Conservation (phyloP, 2,888 invertebrate species). For the Elmis aenea region DNA sequence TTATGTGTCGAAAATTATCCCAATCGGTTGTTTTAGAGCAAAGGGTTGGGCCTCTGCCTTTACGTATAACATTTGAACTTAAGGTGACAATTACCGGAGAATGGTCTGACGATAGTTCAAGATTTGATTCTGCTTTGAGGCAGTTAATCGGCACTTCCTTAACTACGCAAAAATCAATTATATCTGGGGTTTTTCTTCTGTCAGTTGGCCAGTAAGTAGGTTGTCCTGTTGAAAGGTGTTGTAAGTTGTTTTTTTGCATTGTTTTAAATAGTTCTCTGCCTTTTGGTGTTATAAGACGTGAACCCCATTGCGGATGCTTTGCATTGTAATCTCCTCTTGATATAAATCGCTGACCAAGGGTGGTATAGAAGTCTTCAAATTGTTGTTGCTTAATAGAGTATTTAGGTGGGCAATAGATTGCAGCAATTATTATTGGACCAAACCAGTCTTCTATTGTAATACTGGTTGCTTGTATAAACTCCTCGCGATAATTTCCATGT, state of each 20-base stretch:
- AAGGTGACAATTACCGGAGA: slow-evolving; percentile 9
- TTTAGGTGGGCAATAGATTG: slow-evolving; percentile 8
- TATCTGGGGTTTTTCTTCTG: slow-evolving; percentile 17
- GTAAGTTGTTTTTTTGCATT: slow-evolving; percentile 5
- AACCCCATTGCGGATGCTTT: slow-evolving; percentile 11
- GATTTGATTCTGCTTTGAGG: slow-evolving; percentile 9
- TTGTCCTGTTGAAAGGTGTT: slow-evolving; percentile 14
- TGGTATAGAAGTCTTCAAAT: slow-evolving; percentile 7
- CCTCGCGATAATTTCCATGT: slow-evolving; percentile 4
- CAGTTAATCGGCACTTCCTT: slow-evolving; percentile 12
- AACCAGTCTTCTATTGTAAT: slow-evolving; percentile 10
- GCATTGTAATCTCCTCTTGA: slow-evolving; percentile 13
- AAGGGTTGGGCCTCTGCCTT: slow-evolving; percentile 4
- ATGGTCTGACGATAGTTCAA: slow-evolving; percentile 18
- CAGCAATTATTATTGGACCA: too few relatives aligned
- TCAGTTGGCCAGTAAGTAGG: slow-evolving; percentile 23
- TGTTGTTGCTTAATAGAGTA: slow-evolving; percentile 4
- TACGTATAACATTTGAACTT: too few relatives aligned
- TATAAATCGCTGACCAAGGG: slow-evolving; percentile 5
- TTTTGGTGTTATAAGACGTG: slow-evolving; percentile 8
- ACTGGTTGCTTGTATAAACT: slow-evolving; percentile 7
- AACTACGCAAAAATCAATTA: slow-evolving; percentile 19
- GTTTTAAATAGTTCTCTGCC: slow-evolving; percentile 8
- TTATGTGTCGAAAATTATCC: slow-evolving; percentile 9
- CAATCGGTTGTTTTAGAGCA: slow-evolving; percentile 8